Conservation (phyloP, 2,113 vertebrate species). For the Mesoclemmys tuberculata region DNA sequence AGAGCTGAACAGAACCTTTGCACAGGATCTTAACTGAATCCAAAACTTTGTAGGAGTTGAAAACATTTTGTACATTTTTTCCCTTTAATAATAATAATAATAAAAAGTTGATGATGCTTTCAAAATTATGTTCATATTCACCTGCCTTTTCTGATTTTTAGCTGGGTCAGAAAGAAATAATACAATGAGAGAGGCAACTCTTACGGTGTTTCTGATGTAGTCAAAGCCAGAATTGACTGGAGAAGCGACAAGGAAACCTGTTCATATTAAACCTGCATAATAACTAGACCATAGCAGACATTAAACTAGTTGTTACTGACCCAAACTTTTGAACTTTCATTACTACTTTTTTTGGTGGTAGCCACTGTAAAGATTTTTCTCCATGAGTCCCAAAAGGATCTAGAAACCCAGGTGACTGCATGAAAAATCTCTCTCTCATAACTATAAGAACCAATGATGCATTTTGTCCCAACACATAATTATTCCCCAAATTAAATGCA, state of each 20-base stretch:
- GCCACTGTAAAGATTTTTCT: conserved; percentile 4
- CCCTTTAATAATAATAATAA: not conserved
- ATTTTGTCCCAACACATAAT: conserved; percentile 12
- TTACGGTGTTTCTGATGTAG: not conserved
- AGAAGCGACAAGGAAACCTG: conserved; percentile 40
- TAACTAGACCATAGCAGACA: conserved; percentile 53
- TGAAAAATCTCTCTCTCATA: not conserved
- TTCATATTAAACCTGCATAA: conserved; percentile 28
- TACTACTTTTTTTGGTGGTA: conserved; percentile 5
- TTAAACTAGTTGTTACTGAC: conserved; percentile 26
- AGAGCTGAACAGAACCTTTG: conserved; percentile 13
- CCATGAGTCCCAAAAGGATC: not conserved
- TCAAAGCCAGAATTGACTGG: conserved; percentile 31
- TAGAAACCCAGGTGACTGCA: not conserved
- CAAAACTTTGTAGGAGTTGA: not conserved
- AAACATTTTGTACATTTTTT: not conserved
- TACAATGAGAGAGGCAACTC: not conserved
- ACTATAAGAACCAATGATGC: not conserved
- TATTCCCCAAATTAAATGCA: conserved; percentile 14
- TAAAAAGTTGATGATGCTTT: not conserved
- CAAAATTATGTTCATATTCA: conserved; percentile 11
- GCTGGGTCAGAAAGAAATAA: not conserved
- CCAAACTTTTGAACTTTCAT: conserved; percentile 42
- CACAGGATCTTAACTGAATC: conserved; percentile 23
- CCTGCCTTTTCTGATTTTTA: not conserved